Percentiles rank a stretch among this genome's conserved stretches.
These are phyloP conservation scores for Magallana angulata DNA, from an alignment of 1,140 invertebrate genomes.

Conservation along the genomic window DNA sequence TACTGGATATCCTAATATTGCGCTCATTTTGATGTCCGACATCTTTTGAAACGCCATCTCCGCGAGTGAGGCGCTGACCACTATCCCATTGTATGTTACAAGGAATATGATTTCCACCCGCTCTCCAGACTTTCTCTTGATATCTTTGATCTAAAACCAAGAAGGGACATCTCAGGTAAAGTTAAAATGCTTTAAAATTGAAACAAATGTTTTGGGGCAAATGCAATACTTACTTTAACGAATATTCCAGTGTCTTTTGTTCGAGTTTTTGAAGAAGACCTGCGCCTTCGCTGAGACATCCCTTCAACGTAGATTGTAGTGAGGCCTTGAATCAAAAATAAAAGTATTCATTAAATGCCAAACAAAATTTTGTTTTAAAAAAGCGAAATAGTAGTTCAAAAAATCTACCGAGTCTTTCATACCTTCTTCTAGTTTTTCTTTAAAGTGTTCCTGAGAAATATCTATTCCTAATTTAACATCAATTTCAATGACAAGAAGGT, in stretches of 20 bases:
- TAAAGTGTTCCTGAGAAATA: neutral
- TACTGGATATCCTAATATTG: conserved; percentile 46
- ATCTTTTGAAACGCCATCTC: conserved; percentile 25
- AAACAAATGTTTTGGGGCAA: neutral
- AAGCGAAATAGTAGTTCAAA: neutral
- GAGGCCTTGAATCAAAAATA: neutral
- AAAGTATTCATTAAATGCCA: neutral
- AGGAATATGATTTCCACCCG: conserved; percentile 40
- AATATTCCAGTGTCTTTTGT: neutral
- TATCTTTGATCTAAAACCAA: conserved; percentile 36
- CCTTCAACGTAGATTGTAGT: neutral
- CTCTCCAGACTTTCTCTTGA: conserved; percentile 13
- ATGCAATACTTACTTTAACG: neutral
- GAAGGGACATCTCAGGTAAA: neutral
- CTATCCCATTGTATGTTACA: conserved; percentile 42
- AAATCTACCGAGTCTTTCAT: neutral
- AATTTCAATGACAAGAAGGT: neutral
- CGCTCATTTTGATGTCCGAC: conserved; percentile 46
- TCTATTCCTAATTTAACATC: neutral
- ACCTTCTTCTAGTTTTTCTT: neutral
- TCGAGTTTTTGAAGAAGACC: neutral
- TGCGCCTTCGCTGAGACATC: neutral
- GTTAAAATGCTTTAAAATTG: no score
- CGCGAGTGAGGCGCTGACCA: conserved; percentile 20
- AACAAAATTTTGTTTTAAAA: neutral